phyloP scores from a whole-genome alignment of 2,113 vertebrate genomes.

The Arenaria interpres region DNA sequence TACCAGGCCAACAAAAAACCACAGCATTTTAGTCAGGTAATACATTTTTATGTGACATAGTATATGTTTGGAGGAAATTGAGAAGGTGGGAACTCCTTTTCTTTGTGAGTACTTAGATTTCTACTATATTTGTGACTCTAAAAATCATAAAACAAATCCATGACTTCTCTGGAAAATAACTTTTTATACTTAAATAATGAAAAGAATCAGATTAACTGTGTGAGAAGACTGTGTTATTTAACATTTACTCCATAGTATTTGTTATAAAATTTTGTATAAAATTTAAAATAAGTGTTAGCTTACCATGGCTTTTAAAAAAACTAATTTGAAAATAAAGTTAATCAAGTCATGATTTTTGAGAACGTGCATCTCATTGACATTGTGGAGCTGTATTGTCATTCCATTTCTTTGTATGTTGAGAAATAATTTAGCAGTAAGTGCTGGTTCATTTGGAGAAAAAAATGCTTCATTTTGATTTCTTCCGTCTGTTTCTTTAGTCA shows the following conservation, averaged over 20 bases:
- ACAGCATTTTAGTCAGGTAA: not conserved
- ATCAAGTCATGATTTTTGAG: not conserved
- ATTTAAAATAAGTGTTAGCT: not conserved
- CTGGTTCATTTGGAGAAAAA: constrained; percentile 41
- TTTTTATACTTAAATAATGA: not conserved
- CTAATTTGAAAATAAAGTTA: not conserved
- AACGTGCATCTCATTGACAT: not conserved
- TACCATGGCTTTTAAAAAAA: not conserved
- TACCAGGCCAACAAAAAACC: not conserved
- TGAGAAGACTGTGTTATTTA: not conserved
- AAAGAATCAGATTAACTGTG: not conserved
- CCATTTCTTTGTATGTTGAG: constrained; percentile 26
- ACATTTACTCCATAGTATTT: not conserved
- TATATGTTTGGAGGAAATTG: constrained; percentile 70
- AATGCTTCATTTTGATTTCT: constrained; percentile 74
- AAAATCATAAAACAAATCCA: not conserved
- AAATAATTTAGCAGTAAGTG: constrained; percentile 29
- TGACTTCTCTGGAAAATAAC: not conserved
- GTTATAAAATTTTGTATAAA: not conserved
- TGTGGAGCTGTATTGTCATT: constrained; percentile 42
- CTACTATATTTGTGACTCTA: not conserved
- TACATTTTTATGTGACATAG: not conserved
- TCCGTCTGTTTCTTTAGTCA: constrained; percentile 70
- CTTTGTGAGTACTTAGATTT: not conserved
- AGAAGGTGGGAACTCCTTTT: constrained; percentile 35